A percentile compares a stretch with the other conserved stretches of the same genome.
phyloP scores from a whole-genome alignment of 1,140 invertebrate species.

The Acromyrmex echinatior region DNA sequence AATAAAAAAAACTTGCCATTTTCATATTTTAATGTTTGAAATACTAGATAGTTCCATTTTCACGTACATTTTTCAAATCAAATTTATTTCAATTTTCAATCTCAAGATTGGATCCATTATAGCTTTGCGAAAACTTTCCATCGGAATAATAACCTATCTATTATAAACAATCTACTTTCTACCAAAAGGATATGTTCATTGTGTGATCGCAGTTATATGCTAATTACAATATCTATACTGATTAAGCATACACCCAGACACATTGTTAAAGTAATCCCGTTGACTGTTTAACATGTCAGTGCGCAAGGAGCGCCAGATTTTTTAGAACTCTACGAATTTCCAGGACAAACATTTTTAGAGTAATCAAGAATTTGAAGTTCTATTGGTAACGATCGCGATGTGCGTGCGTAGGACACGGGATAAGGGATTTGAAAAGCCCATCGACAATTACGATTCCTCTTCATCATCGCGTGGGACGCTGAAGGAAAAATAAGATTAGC shows the following conservation, averaged over 20 bases:
- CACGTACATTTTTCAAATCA: background rate
- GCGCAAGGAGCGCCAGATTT: background rate
- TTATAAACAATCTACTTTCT: background rate
- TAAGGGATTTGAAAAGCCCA: slow-evolving; percentile 36
- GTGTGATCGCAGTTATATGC: background rate
- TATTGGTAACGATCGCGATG: background rate
- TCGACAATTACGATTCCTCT: slow-evolving; percentile 23
- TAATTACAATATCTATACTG: slow-evolving; percentile 1
- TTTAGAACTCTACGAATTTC: background rate
- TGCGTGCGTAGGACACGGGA: background rate
- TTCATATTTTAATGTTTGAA: background rate
- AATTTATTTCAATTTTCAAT: slow-evolving; percentile 10
- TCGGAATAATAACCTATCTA: background rate
- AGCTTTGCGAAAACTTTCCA: background rate
- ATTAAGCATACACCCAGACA: background rate
- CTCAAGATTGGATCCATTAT: background rate
- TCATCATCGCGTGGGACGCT: slow-evolving; percentile 44
- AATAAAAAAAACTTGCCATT: background rate
- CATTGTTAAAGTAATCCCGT: slow-evolving; percentile 17
- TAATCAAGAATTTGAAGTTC: background rate
- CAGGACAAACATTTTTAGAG: background rate
- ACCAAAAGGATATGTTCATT: background rate
- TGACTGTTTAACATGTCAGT: background rate
- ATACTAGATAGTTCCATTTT: background rate
- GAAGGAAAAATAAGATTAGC: slow-evolving; percentile 29